Percentiles rank a stretch among this genome's conserved stretches.
Evolutionary conservation across 2,888 invertebrate species (phyloP).

Genomic region (Chrysolina oricalcia): DNA sequence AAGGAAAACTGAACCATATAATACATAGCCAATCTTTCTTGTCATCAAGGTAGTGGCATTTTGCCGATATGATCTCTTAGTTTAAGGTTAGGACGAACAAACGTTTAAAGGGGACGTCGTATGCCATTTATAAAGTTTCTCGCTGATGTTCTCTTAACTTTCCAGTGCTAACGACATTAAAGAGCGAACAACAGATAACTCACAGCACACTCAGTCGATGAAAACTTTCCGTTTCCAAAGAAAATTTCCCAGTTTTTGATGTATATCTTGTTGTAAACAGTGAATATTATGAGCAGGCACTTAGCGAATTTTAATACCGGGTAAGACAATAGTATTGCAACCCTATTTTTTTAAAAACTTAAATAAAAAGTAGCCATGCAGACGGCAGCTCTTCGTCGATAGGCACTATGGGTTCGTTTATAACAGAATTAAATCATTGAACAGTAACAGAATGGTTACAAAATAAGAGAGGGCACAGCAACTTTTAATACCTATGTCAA

Average conservation of each 20-base stretch:
- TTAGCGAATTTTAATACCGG: not conserved
- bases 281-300: not conserved
- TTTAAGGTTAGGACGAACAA: conserved; percentile 37
- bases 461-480: too few relatives aligned
- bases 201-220: conserved; percentile 41
- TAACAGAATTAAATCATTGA: too few relatives aligned
- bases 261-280: not conserved
- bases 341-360: too few relatives aligned
- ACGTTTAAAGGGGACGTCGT: conserved; percentile 25
- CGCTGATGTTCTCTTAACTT: conserved; percentile 49
- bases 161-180: conserved; percentile 51
- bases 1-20: conserved; percentile 32
- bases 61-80: conserved; percentile 47
- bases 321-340: not conserved
- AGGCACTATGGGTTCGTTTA: too few relatives aligned
- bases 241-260: conserved; percentile 33
- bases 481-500: too few relatives aligned
- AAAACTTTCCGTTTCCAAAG: conserved; percentile 48
- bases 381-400: too few relatives aligned
- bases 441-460: too few relatives aligned
- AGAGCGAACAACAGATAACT: conserved; percentile 53
- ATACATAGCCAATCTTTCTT: conserved; percentile 38
- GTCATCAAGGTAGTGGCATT: conserved; percentile 47
- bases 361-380: too few relatives aligned
- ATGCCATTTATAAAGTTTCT: conserved; percentile 54